Evolutionary conservation across 2,113 vertebrate species (phyloP).

Genomic region (Leucoraja erinaceus): DNA sequence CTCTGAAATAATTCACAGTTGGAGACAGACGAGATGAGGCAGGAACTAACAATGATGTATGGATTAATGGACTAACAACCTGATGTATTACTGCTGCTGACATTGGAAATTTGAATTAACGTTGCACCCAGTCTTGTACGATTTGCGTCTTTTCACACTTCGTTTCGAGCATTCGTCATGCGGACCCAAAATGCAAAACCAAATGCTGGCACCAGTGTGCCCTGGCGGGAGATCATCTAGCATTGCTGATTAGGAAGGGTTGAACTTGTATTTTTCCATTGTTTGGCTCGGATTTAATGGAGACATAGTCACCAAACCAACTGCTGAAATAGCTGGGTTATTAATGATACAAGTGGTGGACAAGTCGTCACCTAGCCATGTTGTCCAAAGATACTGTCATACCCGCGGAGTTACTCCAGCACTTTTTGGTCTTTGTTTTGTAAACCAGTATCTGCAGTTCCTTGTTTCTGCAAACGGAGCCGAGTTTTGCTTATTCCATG

Average conservation of each 20-base stretch:
- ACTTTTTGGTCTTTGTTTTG: too few species aligned
- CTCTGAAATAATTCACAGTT: too few species aligned
- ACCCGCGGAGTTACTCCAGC: too few species aligned
- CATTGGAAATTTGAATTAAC: not conserved
- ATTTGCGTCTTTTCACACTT: not conserved
- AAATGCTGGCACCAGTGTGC: not conserved
- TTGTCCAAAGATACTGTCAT: too few species aligned
- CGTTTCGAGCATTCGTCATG: not conserved
- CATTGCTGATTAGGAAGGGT: not conserved
- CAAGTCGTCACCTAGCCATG: not conserved
- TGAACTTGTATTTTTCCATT: not conserved
- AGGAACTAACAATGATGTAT: too few species aligned
- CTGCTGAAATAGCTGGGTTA: not conserved
- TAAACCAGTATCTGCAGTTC: too few species aligned
- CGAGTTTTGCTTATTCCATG: too few species aligned
- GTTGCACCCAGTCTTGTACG: not conserved
- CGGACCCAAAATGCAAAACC: not conserved
- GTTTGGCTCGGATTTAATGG: not conserved
- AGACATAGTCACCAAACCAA: not conserved
- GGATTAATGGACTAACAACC: not conserved
- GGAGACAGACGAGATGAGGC: too few species aligned
- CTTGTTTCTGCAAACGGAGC: too few species aligned
- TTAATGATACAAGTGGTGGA: not conserved
- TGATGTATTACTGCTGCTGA: not conserved
- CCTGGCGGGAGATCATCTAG: not conserved